Evolutionary conservation across 1,140 invertebrate genomes (phyloP).

Genomic region (Teleogryllus occipitalis): DNA sequence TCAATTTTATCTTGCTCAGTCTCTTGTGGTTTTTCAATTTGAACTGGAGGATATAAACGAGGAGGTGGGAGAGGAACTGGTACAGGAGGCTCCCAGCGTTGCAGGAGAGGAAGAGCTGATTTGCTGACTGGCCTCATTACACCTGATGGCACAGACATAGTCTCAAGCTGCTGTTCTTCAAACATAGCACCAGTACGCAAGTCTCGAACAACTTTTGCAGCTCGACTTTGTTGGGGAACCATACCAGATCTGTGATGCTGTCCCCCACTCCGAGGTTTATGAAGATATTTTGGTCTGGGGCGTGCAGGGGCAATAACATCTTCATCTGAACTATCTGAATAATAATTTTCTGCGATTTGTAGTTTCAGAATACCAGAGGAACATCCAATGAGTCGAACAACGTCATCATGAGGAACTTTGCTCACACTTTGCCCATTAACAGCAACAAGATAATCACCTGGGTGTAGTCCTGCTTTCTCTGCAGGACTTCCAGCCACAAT

Average conservation of each 20-base stretch:
- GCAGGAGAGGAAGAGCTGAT: conserved; percentile 28
- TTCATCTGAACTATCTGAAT: conserved; percentile 75
- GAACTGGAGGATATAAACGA: conserved; percentile 28
- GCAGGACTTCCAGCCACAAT: conserved; percentile 79
- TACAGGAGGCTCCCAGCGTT: conserved; percentile 38
- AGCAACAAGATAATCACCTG: conserved; percentile 84
- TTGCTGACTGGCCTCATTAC: conserved; percentile 10
- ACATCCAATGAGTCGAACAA: conserved; percentile 79
- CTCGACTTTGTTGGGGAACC: conserved; percentile 36
- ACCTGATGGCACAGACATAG: conserved; percentile 7
- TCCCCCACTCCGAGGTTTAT: conserved; percentile 36
- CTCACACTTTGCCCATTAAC: conserved; percentile 86
- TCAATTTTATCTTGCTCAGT: conserved; percentile 52
- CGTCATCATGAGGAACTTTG: conserved; percentile 83
- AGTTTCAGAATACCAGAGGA: conserved; percentile 69
- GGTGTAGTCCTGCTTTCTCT: conserved; percentile 72
- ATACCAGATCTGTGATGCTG: conserved; percentile 29
- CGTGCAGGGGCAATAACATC: conserved; percentile 47
- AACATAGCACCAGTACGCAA: conserved; percentile 46
- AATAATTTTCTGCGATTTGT: conserved; percentile 82
- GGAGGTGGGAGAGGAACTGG: conserved; percentile 39
- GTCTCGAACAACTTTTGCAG: conserved; percentile 47
- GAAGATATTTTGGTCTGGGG: conserved; percentile 55
- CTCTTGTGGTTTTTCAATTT: conserved; percentile 28
- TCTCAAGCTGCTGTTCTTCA: conserved; percentile 29